Evolutionary conservation across 1,140 invertebrate species (phyloP).

Genomic region (Parasteatoda tepidariorum): DNA sequence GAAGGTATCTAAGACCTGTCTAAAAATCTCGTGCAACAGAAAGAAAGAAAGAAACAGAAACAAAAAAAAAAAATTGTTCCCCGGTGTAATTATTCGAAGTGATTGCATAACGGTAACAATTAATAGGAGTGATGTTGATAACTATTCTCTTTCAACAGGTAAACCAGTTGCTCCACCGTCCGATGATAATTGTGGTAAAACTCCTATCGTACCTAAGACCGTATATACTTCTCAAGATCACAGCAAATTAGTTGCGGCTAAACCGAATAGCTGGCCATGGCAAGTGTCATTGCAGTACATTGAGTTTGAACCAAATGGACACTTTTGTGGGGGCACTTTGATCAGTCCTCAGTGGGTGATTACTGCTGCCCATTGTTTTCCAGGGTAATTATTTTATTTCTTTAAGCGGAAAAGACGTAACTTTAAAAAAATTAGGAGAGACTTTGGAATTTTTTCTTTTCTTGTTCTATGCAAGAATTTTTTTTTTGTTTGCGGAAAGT

Average conservation of each 20-base stretch:
- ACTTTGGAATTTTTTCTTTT: too few species aligned
- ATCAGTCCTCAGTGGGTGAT: slow-evolving; percentile 69
- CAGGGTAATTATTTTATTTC: slow-evolving; percentile 1
- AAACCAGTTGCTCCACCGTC: not conserved
- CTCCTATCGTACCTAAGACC: not conserved
- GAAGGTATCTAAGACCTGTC: too few species aligned
- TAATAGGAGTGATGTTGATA: not conserved
- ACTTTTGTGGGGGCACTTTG: slow-evolving; percentile 69
- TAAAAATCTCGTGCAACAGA: too few species aligned
- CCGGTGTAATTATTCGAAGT: too few species aligned
- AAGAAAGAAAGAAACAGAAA: too few species aligned
- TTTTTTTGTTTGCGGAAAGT: too few species aligned
- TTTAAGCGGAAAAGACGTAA: too few species aligned
- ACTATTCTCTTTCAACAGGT: not conserved
- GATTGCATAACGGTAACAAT: too few species aligned
- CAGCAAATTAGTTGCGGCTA: not conserved
- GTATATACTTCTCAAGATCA: not conserved
- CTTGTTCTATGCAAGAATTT: too few species aligned
- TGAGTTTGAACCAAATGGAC: slow-evolving; percentile 55
- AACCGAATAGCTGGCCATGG: slow-evolving; percentile 32
- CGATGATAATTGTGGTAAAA: slow-evolving; percentile 8
- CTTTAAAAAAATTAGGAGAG: too few species aligned
- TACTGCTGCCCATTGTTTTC: slow-evolving; percentile 69
- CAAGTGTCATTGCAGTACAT: slow-evolving; percentile 6
- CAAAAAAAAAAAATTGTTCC: too few species aligned